These are phyloP conservation scores for Aleiodes leptofemur DNA, from an alignment of 2,888 invertebrate species.

Conservation along the genomic window DNA sequence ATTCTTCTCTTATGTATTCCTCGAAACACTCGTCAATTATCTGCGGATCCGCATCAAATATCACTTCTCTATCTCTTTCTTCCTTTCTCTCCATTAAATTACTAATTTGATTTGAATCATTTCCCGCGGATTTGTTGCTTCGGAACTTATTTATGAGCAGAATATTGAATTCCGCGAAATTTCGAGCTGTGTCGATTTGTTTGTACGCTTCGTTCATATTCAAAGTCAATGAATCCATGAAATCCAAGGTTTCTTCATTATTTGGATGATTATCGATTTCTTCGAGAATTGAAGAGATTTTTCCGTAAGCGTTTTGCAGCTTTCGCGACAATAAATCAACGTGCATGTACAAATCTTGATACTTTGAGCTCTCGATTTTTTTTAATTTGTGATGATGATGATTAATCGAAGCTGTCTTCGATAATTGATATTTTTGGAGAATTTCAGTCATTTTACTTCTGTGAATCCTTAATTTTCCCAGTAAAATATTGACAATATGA, in stretches of 20 bases:
- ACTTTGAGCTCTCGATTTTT: slow-evolving; percentile 59
- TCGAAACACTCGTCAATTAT: slow-evolving; percentile 73
- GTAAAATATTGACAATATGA: slow-evolving; percentile 57
- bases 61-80: slow-evolving; percentile 39
- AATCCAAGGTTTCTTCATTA: slow-evolving; percentile 50
- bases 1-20: slow-evolving; percentile 71
- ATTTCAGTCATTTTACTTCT: slow-evolving; percentile 56
- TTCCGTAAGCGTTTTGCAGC: slow-evolving; percentile 64
- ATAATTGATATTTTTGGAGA: slow-evolving; percentile 60
- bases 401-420: slow-evolving; percentile 56
- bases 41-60: slow-evolving; percentile 63
- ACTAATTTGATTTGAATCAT: not conserved
- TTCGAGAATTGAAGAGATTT: slow-evolving; percentile 62
- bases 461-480: slow-evolving; percentile 52
- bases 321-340: slow-evolving; percentile 68
- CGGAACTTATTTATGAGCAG: slow-evolving; percentile 62
- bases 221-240: slow-evolving; percentile 55
- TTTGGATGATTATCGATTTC: slow-evolving; percentile 61
- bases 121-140: not conserved
- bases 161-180: slow-evolving; percentile 66
- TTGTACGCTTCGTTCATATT: slow-evolving; percentile 64
- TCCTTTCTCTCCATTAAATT: slow-evolving; percentile 20
- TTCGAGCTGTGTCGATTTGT: slow-evolving; percentile 66
- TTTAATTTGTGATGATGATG: slow-evolving; percentile 57
- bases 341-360: slow-evolving; percentile 69